phyloP scores from a whole-genome alignment of 2,888 invertebrate species.

The Iphiclides podalirius region DNA sequence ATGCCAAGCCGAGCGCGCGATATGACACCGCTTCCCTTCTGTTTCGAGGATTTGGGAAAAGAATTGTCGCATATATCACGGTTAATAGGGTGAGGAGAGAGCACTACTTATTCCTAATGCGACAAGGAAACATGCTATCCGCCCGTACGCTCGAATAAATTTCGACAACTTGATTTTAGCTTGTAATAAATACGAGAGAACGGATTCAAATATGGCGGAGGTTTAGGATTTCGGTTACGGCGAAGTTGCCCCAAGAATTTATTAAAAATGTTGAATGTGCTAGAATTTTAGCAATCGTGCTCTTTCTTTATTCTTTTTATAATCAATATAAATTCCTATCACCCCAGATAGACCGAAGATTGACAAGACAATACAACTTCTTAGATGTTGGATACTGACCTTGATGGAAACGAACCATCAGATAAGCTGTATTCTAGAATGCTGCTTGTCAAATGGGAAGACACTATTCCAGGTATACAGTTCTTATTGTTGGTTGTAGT shows the following conservation, averaged over 20 bases:
- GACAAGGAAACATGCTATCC: slow-evolving; percentile 75
- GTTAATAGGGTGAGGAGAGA: slow-evolving; percentile 79
- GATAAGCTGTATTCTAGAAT: too few relatives aligned
- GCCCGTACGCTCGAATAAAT: slow-evolving; percentile 63
- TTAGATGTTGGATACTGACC: too few relatives aligned
- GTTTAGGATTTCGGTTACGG: slow-evolving; percentile 28
- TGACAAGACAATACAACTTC: too few relatives aligned
- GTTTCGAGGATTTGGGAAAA: slow-evolving; percentile 72
- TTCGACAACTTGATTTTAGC: slow-evolving; percentile 67
- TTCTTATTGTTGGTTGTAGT: too few relatives aligned
- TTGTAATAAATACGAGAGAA: slow-evolving; percentile 67
- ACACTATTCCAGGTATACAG: too few relatives aligned
- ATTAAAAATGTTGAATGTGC: too few relatives aligned
- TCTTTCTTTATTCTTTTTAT: too few relatives aligned
- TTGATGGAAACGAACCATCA: too few relatives aligned
- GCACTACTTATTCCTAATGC: slow-evolving; percentile 80
- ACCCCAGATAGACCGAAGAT: too few relatives aligned
- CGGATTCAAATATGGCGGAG: slow-evolving; percentile 28
- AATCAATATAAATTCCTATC: too few relatives aligned
- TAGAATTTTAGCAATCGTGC: too few relatives aligned
- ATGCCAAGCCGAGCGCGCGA: slow-evolving; percentile 58
- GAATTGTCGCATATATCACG: slow-evolving; percentile 78
- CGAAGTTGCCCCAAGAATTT: not conserved
- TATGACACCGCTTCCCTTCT: slow-evolving; percentile 69
- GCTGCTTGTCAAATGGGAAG: too few relatives aligned